Percentiles rank a stretch among this genome's conserved stretches.
Conservation (phyloP, 2,113 vertebrate genomes). For the Siphamia tubifer region DNA sequence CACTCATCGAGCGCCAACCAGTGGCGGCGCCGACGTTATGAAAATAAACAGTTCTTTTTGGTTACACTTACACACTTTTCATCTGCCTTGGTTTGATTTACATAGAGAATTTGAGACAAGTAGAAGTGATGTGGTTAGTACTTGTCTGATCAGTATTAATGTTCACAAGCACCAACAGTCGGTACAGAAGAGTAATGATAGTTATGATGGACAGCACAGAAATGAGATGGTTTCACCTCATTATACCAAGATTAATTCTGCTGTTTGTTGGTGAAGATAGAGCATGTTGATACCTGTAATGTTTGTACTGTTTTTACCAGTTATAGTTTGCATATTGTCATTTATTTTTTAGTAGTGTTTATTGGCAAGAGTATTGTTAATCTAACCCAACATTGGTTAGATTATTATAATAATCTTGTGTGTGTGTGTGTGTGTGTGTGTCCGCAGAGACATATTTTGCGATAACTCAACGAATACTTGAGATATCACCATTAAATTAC, state of each 20-base stretch:
- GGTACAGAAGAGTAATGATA: conserved; percentile 3
- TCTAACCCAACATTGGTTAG: too few species aligned
- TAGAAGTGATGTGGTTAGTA: conserved; percentile 8
- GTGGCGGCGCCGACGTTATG: conserved; percentile 8
- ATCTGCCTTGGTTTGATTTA: conserved; percentile 7
- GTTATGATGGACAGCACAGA: neutral
- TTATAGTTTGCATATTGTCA: too few species aligned
- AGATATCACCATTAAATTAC: too few species aligned
- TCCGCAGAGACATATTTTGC: too few species aligned
- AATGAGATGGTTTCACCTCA: neutral
- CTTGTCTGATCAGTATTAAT: conserved; percentile 7
- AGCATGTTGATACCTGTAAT: too few species aligned
- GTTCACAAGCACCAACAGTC: neutral
- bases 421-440: too few species aligned
- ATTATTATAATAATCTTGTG: too few species aligned
- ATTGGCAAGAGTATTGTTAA: too few species aligned
- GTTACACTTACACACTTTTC: conserved; percentile 10
- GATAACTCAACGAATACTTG: too few species aligned
- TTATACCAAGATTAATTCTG: neutral
- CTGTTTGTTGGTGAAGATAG: neutral
- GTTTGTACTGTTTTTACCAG: too few species aligned
- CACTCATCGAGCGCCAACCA: conserved; percentile 43
- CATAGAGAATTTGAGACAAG: neutral
- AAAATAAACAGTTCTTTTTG: conserved; percentile 40
- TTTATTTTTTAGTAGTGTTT: too few species aligned